Base-by-base conservation (phyloP, 2,888 invertebrate genomes). In the Perizoma affinitatum region DNA sequence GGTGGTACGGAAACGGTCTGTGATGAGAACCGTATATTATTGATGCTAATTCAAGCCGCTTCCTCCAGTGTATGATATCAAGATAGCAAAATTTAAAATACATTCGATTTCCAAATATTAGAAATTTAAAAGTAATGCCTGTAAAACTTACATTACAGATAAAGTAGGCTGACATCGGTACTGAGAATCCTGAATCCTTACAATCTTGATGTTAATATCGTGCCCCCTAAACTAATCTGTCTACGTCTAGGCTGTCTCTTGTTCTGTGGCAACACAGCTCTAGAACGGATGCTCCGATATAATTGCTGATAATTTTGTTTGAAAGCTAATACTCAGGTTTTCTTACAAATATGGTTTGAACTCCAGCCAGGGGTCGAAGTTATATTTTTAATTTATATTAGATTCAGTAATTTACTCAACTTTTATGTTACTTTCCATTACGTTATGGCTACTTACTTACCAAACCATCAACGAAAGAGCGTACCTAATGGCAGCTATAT, bases 11-110 rank as follows among this genome's bases (percentile, higher is more conserved):
- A 38, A 7, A 62, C 69, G 74, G 70, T 77, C 79, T 22, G 22
- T 22, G 22, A 22, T 22, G 22, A 76, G 73, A 82, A 80, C 83
- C 80, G 72, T 79, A 78, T 72, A 86, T 88, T 86, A 86, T 70
- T 73, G 78, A 85, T 87, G 83, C 76, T 84, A 88, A 87, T 88
- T 79, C 73, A 58, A 60, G 62, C 64, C 47, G 55, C 54, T 59
- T 48, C 62, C 63, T 58, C 42, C 40, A 35, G 48, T 35, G n/a
- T 49, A 45, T n/a, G 64, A 47, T 70, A 66, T 74, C 66, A 66
- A 49, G 7, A 54, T 59, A 52, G 56, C 64, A 66, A 67, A 65
- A 65, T 63, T 62, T 57, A 63, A 69, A 61, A 66, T 47, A 61
- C 51, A 45, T 10, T 35, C 44, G 45, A 41, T 50, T 38, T 50